Evolutionary conservation across 2,888 invertebrate genomes (phyloP), one percentile per base, ranked within the genome.

Genomic region (Choreutis nemorana): DNA sequence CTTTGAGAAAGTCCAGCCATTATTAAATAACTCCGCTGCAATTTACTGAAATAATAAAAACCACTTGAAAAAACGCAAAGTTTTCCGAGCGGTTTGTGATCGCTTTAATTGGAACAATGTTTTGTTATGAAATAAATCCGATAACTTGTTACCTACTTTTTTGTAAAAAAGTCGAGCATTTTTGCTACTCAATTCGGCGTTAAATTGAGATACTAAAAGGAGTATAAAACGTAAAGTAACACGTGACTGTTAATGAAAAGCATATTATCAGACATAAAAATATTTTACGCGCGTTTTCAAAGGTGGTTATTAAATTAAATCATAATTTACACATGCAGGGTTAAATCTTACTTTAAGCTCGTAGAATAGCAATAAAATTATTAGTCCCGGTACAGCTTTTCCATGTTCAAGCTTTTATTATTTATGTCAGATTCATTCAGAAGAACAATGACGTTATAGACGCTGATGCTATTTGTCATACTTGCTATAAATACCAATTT

Each of bases 221-320:
- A 58, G 66, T 60, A 65, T 64, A 64, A 67, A 67, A 61, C 54
- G 55, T 42, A 45, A 52, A 51, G 58, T 53, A 63, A 65, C 61
- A 62, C 60, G 60, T 62, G 61, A 64, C 55, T 67, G 59, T 56
- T 67, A 71, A 73, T 71, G 64, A 73, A 71, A 73, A 66, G 65
- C 66, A 66, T 70, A 71, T 71, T 71, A 72, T 68, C 63, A 58
- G 59, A 43, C 71, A 67, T 75, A 70, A 75, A 75, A 73, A 70
- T 61, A 60, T 66, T 72, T 71, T 63, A 70, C 54, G 61, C 55
- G 55, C 63, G 58, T 70, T 68, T 66, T 64, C 65, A 64, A 51
- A 55, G 62, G 41, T 40, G 57, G 65, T 68, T 73, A 71, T 75
- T 71, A 72, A 73, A 73, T 73, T 68, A 68, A 67, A 71, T 70